These are phyloP conservation scores for Propsilocerus akamusi DNA, from an alignment of 1,140 invertebrate genomes.

Conservation along the genomic window DNA sequence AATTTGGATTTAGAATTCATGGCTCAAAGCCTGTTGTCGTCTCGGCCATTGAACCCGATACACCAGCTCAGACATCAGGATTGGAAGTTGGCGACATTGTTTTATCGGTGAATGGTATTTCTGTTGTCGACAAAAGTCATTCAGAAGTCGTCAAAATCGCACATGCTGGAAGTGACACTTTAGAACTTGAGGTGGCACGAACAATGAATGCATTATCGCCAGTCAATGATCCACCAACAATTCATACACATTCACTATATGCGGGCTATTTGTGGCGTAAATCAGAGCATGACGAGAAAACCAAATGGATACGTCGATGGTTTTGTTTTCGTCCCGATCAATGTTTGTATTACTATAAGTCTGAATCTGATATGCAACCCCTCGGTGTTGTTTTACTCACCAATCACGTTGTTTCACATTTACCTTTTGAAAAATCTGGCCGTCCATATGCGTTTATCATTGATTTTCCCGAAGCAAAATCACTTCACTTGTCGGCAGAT, in stretches of 20 bases:
- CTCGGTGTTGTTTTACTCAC: conserved; percentile 73
- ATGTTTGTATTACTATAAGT: conserved; percentile 91
- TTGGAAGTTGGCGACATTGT: conserved; percentile 88
- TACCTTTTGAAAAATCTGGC: conserved; percentile 18
- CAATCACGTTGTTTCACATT: conserved; percentile 48
- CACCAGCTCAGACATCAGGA: conserved; percentile 75
- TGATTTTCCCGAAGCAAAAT: conserved; percentile 52
- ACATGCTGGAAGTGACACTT: conserved; percentile 64
- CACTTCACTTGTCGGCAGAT: conserved; percentile 65
- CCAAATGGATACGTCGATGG: conserved; percentile 76
- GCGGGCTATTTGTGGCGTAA: conserved; percentile 65
- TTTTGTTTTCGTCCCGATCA: conserved; percentile 80
- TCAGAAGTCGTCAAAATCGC: conserved; percentile 90
- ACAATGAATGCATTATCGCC: conserved; percentile 63
- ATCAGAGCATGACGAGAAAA: conserved; percentile 30
- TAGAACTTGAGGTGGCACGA: conserved; percentile 72
- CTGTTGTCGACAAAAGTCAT: conserved; percentile 79
- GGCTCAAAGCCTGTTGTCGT: conserved; percentile 90
- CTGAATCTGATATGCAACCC: conserved; percentile 66
- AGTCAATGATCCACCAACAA: conserved; percentile 27
- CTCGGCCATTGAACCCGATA: conserved; percentile 81
- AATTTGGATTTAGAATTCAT: conserved; percentile 91
- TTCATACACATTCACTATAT: conserved; percentile 41
- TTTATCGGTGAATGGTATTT: conserved; percentile 76
- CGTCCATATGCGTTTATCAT: conserved; percentile 47